Base-by-base conservation (phyloP, 1,140 invertebrate genomes). In the Batillaria attramentaria region DNA sequence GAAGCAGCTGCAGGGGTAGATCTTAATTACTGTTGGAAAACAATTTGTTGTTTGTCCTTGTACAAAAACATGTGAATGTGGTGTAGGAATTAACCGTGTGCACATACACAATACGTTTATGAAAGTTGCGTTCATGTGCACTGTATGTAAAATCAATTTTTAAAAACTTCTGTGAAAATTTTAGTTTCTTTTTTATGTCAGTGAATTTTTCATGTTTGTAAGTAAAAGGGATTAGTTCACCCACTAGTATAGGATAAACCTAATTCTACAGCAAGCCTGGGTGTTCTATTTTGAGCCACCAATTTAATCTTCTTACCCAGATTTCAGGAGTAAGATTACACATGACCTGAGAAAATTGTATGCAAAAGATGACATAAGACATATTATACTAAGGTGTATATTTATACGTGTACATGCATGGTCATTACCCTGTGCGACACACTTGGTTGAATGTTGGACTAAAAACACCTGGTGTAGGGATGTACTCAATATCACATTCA, bases 401-500 rank as follows among this genome's bases (percentile, higher is more conserved):
- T 41, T 6, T 24, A 20, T 39, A 31, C 24, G 18, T 6, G 16
- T 20, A 37, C 16, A 35, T 41, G 33, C 24, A 13, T 57, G 57
- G 31, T 37, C 70, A 83, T 73, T 85, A 89, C 86, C 87, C 87
- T 60, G 75, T 81, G 16, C 62, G 73, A 79, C 88, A 89, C 13
- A 77, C 39, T 42, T 79, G 78, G 18, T 82, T 50, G 6, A 82
- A 72, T 20, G 31, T 3, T 31, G 78, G 66, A 1, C 72, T n/a
- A 37, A 77, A 35, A 24, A 46, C 60, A 41, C 42, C 50, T 31
- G 85, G 81, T 39, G 84, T 80, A 42, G 87, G 86, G 39, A 89
- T 86, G 65, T 86, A 89, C 66, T 89, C 86, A 39, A 89, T 83
- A 31, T 88, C 88, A 87, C 87, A 88, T 39, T 89, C 84, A 79